Conservation (phyloP, 1,140 invertebrate species). For the Camponotus floridanus region DNA sequence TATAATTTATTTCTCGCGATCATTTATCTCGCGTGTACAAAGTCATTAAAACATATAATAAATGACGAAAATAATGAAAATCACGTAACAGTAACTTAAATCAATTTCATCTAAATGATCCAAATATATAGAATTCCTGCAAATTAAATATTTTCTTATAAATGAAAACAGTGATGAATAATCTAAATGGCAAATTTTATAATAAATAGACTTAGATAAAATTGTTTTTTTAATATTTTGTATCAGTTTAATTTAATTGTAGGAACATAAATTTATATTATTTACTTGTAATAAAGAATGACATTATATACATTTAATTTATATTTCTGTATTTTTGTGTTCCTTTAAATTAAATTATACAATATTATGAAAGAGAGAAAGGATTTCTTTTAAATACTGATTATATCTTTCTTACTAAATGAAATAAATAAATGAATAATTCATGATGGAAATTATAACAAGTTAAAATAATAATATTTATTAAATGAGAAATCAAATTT, state of each 20-base stretch:
- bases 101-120: constrained; percentile 1
- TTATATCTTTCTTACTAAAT: background rate
- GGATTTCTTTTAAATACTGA: background rate
- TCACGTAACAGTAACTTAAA: background rate
- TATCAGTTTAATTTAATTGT: background rate
- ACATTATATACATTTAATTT: background rate
- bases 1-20: constrained; percentile 12
- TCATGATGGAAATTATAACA: background rate
- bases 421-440: too few species aligned
- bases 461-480: background rate
- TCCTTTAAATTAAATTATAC: background rate
- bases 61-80: background rate
- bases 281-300: background rate
- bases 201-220: background rate
- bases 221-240: background rate
- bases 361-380: background rate
- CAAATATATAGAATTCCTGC: background rate
- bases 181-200: background rate
- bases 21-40: background rate
- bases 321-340: background rate
- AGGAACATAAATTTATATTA: background rate
- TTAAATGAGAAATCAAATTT: background rate
- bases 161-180: background rate
- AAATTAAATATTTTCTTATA: background rate
- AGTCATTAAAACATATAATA: background rate